A percentile compares a stretch with the other conserved stretches of the same genome.
Evolutionary conservation across 2,888 invertebrate species (phyloP).

Genomic region (Calameuta idolon): DNA sequence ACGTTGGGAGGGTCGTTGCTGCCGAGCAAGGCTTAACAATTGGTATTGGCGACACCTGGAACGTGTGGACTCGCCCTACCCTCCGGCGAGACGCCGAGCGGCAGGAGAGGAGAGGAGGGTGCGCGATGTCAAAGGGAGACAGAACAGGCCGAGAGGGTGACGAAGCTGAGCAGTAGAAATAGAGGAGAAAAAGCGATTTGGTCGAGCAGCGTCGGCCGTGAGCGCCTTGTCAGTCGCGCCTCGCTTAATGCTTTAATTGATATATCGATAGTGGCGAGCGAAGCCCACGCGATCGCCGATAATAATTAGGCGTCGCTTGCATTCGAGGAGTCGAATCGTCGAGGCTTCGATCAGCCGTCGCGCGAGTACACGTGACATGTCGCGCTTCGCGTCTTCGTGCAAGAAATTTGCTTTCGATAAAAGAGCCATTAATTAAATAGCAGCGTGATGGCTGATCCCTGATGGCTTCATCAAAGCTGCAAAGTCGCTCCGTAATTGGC

Average conservation of each 20-base stretch:
- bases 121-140: conserved; percentile 1
- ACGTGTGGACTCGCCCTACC: not conserved
- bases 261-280: conserved; percentile 53
- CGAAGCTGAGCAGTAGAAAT: conserved; percentile 27
- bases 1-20: too few relatives aligned
- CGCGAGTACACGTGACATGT: too few relatives aligned
- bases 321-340: not conserved
- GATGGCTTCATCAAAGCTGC: not conserved
- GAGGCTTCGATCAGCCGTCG: too few relatives aligned
- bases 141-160: conserved; percentile 11
- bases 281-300: conserved; percentile 44
- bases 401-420: conserved; percentile 19
- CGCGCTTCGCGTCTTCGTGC: not conserved
- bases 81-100: conserved; percentile 3
- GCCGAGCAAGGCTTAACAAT: too few relatives aligned
- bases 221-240: conserved; percentile 55
- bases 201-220: conserved; percentile 56
- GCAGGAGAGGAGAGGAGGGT: conserved; percentile 20
- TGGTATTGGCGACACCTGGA: too few relatives aligned
- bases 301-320: conserved; percentile 47
- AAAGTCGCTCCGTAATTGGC: too few relatives aligned
- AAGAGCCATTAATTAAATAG: conserved; percentile 15
- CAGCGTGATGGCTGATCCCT: not conserved
- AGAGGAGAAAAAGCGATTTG: conserved; percentile 45
- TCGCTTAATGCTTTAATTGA: conserved; percentile 63